Percentiles rank a stretch among this genome's conserved stretches.
Conservation (phyloP, 2,888 invertebrate species). For the Cynaeus angustus region DNA sequence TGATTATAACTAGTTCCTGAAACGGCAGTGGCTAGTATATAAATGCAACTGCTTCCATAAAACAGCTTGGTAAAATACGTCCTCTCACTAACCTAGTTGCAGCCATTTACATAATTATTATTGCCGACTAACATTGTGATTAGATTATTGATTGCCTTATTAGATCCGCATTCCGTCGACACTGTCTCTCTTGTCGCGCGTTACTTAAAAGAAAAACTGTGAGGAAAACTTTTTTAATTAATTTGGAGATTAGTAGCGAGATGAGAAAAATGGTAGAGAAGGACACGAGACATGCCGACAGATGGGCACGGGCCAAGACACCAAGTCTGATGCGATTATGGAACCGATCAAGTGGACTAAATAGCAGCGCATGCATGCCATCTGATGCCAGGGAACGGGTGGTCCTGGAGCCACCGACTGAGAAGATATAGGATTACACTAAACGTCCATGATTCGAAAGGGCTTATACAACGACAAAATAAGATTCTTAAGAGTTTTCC, state of each 20-base stretch:
- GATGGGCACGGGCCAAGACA: conserved; percentile 27
- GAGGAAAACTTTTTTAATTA: conserved; percentile 16
- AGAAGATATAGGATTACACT: conserved; percentile 26
- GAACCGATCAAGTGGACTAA: conserved; percentile 55
- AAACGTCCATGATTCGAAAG: neutral
- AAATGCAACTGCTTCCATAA: conserved; percentile 50
- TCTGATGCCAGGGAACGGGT: conserved; percentile 46
- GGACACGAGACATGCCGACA: conserved; percentile 14
- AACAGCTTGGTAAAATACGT: conserved; percentile 55
- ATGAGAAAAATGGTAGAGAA: neutral
- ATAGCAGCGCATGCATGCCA: conserved; percentile 48
- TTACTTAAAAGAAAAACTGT: conserved; percentile 4
- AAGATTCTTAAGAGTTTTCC: too few species aligned
- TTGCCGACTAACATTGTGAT: conserved; percentile 52
- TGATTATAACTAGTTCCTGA: conserved; percentile 53
- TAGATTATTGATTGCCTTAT: conserved; percentile 55
- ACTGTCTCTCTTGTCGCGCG: conserved; percentile 23
- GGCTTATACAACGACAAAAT: too few species aligned
- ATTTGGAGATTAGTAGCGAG: neutral
- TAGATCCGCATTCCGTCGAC: conserved; percentile 55
- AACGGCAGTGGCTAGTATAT: conserved; percentile 48
- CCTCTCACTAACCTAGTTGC: conserved; percentile 64
- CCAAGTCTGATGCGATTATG: conserved; percentile 60
- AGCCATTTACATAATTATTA: conserved; percentile 60
- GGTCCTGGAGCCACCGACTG: conserved; percentile 31